Conservation (phyloP, 2,797 vertebrate genomes). For the Acropternis orthonyx region DNA sequence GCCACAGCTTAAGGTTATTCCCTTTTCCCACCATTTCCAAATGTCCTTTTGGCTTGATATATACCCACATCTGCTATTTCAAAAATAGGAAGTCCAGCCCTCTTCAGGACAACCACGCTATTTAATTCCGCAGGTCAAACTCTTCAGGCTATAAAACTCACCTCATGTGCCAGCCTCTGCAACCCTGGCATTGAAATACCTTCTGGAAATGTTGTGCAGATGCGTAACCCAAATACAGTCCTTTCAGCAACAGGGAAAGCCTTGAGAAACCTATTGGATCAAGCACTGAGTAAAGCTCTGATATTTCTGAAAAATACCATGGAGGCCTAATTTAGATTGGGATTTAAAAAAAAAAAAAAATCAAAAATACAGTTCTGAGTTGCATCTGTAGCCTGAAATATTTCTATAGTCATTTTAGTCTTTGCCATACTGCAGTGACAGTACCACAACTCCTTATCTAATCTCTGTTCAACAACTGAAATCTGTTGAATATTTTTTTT, state of each 20-base stretch:
- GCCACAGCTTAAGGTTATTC: background rate
- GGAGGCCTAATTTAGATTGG: background rate
- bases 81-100: background rate
- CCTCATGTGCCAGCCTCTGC: background rate
- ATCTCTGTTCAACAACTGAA: background rate
- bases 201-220: background rate
- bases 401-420: background rate
- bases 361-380: background rate
- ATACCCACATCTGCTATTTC: fast-evolving
- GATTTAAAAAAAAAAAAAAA: too few relatives aligned
- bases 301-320: background rate
- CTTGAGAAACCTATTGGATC: background rate
- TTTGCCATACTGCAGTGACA: background rate
- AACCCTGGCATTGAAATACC: background rate
- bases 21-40: background rate
- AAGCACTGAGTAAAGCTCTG: background rate
- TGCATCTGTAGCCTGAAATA: background rate
- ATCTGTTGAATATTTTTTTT: background rate
- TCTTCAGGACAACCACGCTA: background rate
- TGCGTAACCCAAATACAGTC: background rate
- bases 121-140: background rate
- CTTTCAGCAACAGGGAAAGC: background rate
- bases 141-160: background rate
- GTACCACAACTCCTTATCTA: background rate
- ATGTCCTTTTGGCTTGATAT: background rate